These are phyloP conservation scores for Bombus sibiricus DNA, from an alignment of 1,140 invertebrate species.

Conservation along the genomic window DNA sequence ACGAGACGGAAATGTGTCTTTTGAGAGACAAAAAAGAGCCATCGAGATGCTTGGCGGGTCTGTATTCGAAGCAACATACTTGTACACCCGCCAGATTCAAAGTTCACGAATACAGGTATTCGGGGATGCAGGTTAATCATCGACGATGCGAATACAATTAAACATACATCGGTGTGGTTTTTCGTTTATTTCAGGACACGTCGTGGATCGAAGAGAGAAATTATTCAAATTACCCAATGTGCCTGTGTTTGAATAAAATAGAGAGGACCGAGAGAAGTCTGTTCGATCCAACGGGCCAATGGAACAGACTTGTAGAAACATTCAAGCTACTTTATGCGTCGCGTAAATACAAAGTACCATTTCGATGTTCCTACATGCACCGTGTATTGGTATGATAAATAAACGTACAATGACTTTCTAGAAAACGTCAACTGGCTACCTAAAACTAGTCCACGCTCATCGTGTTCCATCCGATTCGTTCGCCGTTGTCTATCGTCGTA, in stretches of 20 bases:
- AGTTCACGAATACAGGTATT: slow-evolving; percentile 80
- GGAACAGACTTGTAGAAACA: not conserved
- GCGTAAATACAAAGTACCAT: slow-evolving; percentile 40
- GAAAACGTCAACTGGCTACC: not conserved
- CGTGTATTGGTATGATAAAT: slow-evolving; percentile 48
- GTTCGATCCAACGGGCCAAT: not conserved
- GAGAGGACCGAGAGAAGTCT: not conserved
- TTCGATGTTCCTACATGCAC: slow-evolving; percentile 50
- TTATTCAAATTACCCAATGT: slow-evolving; percentile 81
- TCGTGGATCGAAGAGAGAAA: slow-evolving; percentile 77
- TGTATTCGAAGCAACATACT: slow-evolving; percentile 76
- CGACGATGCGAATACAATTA: not conserved
- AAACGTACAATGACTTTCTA: slow-evolving; percentile 47
- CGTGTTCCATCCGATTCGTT: not conserved
- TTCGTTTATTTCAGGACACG: slow-evolving; percentile 71
- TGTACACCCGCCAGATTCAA: slow-evolving; percentile 80
- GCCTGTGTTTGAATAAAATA: slow-evolving; percentile 75
- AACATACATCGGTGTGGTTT: not conserved
- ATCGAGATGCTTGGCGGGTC: slow-evolving; percentile 76
- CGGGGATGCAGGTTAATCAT: not conserved
- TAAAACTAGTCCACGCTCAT: not conserved
- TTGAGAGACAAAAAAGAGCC: slow-evolving; percentile 78
- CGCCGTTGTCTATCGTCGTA: not conserved
- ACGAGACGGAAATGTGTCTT: slow-evolving; percentile 79
- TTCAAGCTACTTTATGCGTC: slow-evolving; percentile 26